Evolutionary conservation across 2,113 vertebrate genomes (phyloP).

Genomic region (Bubo scandiacus): DNA sequence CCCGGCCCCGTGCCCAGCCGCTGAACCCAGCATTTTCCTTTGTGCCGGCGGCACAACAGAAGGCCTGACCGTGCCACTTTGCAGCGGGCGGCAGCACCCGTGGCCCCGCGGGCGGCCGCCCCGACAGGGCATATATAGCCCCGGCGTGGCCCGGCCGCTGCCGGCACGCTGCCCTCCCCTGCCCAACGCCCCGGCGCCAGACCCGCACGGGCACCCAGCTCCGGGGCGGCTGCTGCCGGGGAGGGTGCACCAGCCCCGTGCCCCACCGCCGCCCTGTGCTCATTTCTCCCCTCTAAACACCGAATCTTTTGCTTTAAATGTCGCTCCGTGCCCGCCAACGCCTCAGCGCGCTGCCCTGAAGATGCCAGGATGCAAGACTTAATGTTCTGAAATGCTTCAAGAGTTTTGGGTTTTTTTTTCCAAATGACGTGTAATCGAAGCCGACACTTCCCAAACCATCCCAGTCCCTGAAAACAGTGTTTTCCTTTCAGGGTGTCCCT

Average conservation of each 20-base stretch:
- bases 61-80: slow-evolving; percentile 75
- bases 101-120: background rate
- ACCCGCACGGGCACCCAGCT: background rate
- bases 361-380: background rate
- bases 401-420: background rate
- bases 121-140: slow-evolving; percentile 22
- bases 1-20: slow-evolving; percentile 46
- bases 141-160: background rate
- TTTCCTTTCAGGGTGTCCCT: background rate
- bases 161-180: background rate
- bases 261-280: background rate
- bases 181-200: background rate
- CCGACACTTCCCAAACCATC: background rate
- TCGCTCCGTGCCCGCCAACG: accelerated
- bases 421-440: background rate
- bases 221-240: accelerated
- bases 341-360: background rate
- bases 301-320: background rate
- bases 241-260: background rate
- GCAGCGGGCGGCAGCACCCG: background rate
- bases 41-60: slow-evolving; percentile 75
- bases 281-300: background rate
- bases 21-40: slow-evolving; percentile 81
- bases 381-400: background rate
- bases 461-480: background rate